Conservation (phyloP, 2,888 invertebrate species). For the Agonum fuliginosum region DNA sequence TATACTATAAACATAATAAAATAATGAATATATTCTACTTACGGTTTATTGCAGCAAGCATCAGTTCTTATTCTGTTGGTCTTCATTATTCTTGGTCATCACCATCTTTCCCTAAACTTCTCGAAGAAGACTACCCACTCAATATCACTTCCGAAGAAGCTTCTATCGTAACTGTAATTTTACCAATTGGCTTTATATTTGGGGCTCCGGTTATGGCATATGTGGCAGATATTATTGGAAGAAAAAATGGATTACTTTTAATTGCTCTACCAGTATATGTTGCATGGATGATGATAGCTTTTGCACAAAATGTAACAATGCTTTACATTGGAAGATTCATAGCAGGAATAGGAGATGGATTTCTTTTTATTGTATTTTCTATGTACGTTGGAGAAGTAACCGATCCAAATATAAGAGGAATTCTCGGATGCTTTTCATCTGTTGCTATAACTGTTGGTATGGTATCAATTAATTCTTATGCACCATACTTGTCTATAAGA, state of each 20-base stretch:
- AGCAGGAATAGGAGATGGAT: conserved; percentile 63
- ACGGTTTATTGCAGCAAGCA: conserved; percentile 59
- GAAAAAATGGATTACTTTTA: conserved; percentile 45
- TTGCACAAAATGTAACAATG: conserved; percentile 13
- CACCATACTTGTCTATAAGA: conserved; percentile 42
- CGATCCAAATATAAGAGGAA: conserved; percentile 64
- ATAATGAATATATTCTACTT: neutral
- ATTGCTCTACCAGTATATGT: conserved; percentile 61
- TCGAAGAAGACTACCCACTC: conserved; percentile 65
- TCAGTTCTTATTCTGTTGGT: conserved; percentile 64
- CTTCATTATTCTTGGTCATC: conserved; percentile 67
- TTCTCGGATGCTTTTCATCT: conserved; percentile 61
- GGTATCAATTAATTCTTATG: conserved; percentile 46
- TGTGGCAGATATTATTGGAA: conserved; percentile 44
- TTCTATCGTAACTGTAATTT: conserved; percentile 25
- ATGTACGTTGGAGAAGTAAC: conserved; percentile 64
- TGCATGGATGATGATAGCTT: conserved; percentile 53
- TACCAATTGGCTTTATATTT: conserved; percentile 42
- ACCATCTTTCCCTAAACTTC: conserved; percentile 67
- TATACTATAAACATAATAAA: neutral
- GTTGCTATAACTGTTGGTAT: conserved; percentile 60
- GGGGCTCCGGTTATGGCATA: conserved; percentile 45
- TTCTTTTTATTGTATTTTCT: conserved; percentile 62
- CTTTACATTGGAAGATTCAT: conserved; percentile 61
- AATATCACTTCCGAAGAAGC: conserved; percentile 55